Percentiles rank a stretch among this genome's conserved stretches.
phyloP scores from a whole-genome alignment of 2,888 invertebrate genomes.

The Neocrepidodera transversa region DNA sequence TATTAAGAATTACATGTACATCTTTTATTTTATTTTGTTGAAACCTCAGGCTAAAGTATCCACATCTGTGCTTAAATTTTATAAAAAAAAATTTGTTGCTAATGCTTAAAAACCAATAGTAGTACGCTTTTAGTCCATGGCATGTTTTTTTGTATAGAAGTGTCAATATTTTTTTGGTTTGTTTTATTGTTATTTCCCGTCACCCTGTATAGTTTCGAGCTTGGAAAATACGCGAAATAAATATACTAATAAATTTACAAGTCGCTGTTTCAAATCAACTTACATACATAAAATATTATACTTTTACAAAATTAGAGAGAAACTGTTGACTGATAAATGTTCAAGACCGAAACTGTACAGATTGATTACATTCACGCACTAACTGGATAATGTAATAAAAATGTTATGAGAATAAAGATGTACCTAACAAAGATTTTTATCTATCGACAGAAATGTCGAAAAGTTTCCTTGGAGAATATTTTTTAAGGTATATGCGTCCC shows the following conservation, averaged over 20 bases:
- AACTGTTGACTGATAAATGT: background rate
- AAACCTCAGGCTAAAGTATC: conserved; percentile 7
- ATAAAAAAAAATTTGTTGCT: conserved; percentile 10
- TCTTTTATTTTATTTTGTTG: conserved; percentile 16
- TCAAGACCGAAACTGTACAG: conserved; percentile 10
- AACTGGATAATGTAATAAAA: conserved; percentile 26
- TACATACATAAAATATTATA: background rate
- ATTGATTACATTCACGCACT: conserved; percentile 22
- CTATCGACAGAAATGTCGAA: no score
- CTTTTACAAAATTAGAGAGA: background rate
- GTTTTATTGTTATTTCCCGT: conserved; percentile 8
- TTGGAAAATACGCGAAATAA: background rate
- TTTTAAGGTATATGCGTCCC: no score
- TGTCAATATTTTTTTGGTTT: background rate
- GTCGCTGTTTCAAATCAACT: background rate
- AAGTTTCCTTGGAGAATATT: no score
- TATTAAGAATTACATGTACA: conserved; percentile 18
- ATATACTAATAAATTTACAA: background rate
- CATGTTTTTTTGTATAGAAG: conserved; percentile 18
- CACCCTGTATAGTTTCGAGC: conserved; percentile 18
- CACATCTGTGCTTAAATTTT: conserved; percentile 21
- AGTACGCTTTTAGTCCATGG: conserved; percentile 18
- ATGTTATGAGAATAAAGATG: conserved; percentile 28
- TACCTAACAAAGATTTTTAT: no score
- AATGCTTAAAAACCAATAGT: conserved; percentile 16